These are phyloP conservation scores for Drosophila bifasciata DNA, from an alignment of 1,140 invertebrate genomes.

Conservation along the genomic window DNA sequence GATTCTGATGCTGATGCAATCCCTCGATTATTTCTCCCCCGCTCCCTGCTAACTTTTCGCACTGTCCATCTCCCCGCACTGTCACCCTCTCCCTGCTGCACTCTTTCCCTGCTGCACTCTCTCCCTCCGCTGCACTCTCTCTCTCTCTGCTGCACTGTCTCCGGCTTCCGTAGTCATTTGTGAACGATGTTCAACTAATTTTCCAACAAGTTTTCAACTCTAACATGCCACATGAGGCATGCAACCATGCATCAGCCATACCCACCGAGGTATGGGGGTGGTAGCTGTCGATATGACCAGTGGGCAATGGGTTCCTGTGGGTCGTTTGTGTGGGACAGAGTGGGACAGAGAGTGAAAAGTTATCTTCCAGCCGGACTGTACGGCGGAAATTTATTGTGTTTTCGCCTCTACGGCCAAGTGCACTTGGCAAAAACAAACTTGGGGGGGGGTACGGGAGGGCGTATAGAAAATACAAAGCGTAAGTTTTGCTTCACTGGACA, in stretches of 20 bases:
- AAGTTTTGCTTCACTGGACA: conserved; percentile 22
- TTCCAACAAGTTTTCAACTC: conserved; percentile 7
- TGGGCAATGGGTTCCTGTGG: not conserved
- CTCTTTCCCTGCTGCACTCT: conserved; percentile 20
- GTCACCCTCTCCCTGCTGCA: no score
- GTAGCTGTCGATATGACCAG: not conserved
- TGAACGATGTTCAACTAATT: conserved; percentile 34
- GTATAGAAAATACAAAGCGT: not conserved
- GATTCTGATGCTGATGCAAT: not conserved
- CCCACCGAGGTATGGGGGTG: no score
- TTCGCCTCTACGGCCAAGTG: conserved; percentile 24
- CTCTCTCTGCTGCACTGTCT: conserved; percentile 18
- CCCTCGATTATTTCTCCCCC: not conserved
- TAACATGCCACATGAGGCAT: not conserved
- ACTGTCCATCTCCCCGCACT: conserved; percentile 20
- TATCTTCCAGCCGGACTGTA: no score
- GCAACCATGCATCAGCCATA: no score
- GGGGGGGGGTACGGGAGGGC: no score
- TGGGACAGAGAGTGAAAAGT: no score
- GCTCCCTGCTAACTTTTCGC: not conserved
- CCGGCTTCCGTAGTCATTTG: not conserved
- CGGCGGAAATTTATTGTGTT: conserved; percentile 33
- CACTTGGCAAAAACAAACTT: conserved; percentile 50
- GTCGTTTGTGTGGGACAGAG: no score
- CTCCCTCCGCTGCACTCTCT: no score